phyloP scores from a whole-genome alignment of 2,888 invertebrate genomes.

The Antitype chi region DNA sequence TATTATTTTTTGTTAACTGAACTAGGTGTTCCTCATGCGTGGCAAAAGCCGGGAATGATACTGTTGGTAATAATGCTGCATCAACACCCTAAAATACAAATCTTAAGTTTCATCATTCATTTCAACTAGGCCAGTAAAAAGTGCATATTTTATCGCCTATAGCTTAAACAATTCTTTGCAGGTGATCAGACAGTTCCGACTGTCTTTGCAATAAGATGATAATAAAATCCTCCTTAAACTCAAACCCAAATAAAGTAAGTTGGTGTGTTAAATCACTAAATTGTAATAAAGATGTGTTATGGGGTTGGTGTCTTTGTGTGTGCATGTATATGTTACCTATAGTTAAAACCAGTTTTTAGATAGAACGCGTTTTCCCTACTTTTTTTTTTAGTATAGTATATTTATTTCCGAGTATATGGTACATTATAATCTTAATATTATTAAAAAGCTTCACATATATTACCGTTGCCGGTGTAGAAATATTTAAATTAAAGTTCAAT shows the following conservation, averaged over 20 bases:
- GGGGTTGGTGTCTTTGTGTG: background rate
- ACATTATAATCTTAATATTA: no score
- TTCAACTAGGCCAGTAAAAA: constrained; percentile 7
- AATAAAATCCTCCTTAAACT: background rate
- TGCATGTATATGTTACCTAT: no score
- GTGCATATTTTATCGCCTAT: background rate
- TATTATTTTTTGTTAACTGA: constrained; percentile 96
- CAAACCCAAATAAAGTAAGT: no score
- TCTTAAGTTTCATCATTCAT: background rate
- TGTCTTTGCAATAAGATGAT: background rate
- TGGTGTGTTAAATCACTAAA: background rate
- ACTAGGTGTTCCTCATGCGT: constrained; percentile 98
- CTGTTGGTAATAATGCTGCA: constrained; percentile 96
- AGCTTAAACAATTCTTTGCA: background rate
- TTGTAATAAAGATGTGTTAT: background rate
- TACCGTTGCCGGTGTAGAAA: no score
- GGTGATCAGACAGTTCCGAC: background rate
- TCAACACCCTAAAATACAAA: constrained; percentile 95
- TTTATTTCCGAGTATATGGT: no score
- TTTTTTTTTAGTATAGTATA: no score
- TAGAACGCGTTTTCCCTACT: no score
- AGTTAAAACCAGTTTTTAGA: no score
- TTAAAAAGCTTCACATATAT: no score
- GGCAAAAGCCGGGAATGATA: constrained; percentile 99
- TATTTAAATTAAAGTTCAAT: no score